Conservation (phyloP, 2,797 vertebrate species). For the Oreochromis grahami region DNA sequence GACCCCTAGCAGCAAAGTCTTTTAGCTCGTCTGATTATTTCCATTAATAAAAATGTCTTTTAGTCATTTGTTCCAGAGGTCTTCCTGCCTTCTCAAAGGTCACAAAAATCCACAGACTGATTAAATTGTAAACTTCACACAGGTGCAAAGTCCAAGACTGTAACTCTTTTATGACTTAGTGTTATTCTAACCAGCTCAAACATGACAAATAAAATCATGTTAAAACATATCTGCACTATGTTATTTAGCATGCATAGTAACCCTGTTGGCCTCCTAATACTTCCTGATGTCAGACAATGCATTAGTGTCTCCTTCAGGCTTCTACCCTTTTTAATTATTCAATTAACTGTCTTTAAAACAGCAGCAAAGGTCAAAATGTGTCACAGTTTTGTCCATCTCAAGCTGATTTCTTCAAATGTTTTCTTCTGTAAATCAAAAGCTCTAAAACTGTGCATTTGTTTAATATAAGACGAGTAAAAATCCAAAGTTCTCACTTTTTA, state of each 20-base stretch:
- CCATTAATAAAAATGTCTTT: background rate
- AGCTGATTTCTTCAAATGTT: background rate
- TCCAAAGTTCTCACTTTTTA: background rate
- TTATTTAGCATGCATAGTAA: background rate
- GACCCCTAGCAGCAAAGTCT: conserved; percentile 5
- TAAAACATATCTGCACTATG: background rate
- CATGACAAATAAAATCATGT: background rate
- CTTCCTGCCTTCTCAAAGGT: background rate
- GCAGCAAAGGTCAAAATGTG: background rate
- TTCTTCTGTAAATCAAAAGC: background rate
- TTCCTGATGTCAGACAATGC: background rate
- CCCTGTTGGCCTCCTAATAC: background rate
- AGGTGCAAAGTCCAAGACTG: background rate
- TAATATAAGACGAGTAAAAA: background rate
- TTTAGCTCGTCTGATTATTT: background rate
- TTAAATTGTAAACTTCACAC: background rate
- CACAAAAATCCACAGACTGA: background rate
- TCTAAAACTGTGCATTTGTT: background rate
- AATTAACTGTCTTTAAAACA: background rate
- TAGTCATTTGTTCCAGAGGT: background rate
- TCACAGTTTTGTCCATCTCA: background rate
- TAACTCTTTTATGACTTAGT: background rate
- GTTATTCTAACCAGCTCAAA: background rate
- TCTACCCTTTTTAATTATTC: background rate
- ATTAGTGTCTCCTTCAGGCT: background rate